Evolutionary conservation across 2,797 vertebrate genomes (phyloP), one percentile per base, ranked within the genome.

Genomic region (Erethizon dorsatum): DNA sequence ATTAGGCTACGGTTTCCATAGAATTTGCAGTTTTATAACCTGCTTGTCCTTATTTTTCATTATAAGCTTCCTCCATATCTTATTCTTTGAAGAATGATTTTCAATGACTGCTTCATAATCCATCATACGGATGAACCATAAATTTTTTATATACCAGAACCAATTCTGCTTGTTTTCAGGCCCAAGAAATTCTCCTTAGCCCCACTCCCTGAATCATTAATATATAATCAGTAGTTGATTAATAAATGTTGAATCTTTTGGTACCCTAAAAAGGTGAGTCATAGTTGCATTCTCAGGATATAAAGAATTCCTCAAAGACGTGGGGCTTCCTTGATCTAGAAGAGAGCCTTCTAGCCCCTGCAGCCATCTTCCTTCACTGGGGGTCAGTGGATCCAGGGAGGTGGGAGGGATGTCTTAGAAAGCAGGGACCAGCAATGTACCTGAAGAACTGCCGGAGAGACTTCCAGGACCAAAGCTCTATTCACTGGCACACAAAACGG

Each of bases 41-140:
- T 93, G 14, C 61, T 65, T 94, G 20, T 83, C 65, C 90, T 93
- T 83, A 87, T 6, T 45, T 73, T 79, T 90, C 59, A 54, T 61
- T 54, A 24, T 33, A 67, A 24, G 28, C 14, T 61, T 95, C 92
- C 63, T 96, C 59, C 82, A 52, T 54, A 59, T 88, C 69, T 89
- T 94, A 83, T 71, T 94, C 37, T 84, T 92, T 95, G 83, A 73
- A 85, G 90, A 71, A 73, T 59, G 18, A 56, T 59, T 91, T 95
- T 67, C 83, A 92, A 2, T n/a, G 45, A 94, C 22, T 91, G 52
- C 50, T 87, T 91, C 80, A 78, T 69, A 85, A 93, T 75, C 57
- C 31, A 80, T 80, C 75, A 47, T 50, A 57, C 45, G 50, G 28
- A 28, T 87, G 41, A 83, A 73, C 20, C 65, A 56, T 69, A 67